Evolutionary conservation across 1,140 invertebrate species (phyloP).

Genomic region (Drosophila tani): DNA sequence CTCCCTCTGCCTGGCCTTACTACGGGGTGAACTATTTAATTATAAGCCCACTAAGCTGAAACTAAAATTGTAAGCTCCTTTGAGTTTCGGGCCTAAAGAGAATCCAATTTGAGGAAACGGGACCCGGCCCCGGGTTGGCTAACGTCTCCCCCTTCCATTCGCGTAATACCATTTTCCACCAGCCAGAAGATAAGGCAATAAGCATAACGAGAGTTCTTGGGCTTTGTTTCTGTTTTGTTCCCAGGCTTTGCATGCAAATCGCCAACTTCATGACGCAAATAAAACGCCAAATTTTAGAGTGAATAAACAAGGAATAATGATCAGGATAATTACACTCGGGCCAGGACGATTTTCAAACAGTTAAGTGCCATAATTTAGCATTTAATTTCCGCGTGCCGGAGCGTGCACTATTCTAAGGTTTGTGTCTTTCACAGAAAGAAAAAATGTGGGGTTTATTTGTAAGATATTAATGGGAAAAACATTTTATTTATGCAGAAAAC

Average conservation of each 20-base stretch:
- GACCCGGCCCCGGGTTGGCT: background rate
- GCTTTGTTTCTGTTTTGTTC: conserved; percentile 35
- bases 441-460: background rate
- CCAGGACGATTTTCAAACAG: conserved; percentile 73
- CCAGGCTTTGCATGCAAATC: conserved; percentile 43
- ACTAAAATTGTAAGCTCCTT: conserved; percentile 48
- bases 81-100: conserved; percentile 36
- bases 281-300: conserved; percentile 78
- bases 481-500: background rate
- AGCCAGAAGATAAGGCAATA: conserved; percentile 46
- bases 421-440: conserved; percentile 3
- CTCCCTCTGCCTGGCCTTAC: conserved; percentile 37
- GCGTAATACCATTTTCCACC: conserved; percentile 25
- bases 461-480: background rate
- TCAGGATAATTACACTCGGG: conserved; percentile 75
- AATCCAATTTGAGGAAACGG: conserved; percentile 34
- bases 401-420: conserved; percentile 24
- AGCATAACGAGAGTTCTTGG: conserved; percentile 28
- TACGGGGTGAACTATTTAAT: conserved; percentile 65
- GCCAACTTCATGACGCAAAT: conserved; percentile 65
- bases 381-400: conserved; percentile 55
- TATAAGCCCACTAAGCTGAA: conserved; percentile 50
- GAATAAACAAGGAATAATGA: conserved; percentile 80
- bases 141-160: background rate
- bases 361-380: conserved; percentile 75